Evolutionary conservation across 1,140 invertebrate species (phyloP), one percentile per base, ranked within the genome.

Genomic region (Ostrea edulis): DNA sequence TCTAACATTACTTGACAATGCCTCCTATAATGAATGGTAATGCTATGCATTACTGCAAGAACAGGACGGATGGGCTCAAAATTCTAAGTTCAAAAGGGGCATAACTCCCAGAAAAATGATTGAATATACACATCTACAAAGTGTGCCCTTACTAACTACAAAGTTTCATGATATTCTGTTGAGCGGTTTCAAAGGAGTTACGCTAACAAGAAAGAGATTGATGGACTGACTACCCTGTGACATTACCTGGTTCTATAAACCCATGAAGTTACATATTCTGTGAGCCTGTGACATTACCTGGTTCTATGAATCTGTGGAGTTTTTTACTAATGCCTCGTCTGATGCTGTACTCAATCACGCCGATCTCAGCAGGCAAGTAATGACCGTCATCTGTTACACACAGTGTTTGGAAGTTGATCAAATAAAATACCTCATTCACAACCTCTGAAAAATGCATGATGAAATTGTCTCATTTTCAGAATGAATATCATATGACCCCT

Each of bases 231-330:
- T 1, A 44, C 35, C 35, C 35, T 44, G 35, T 44, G 0, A 5
- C 12, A 14, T 22, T 29, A 22, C 29, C 29, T 81, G 1, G 17
- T 22, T 81, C 29, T 35, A 3, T 65, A 65, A 20, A 22, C 22
- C 58, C 7, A 22, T 65, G 29, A 81, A 8, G 7, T 5, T 58
- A 44, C 35, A 44, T 44, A 44, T 5, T 44, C 5, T 44, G 35
- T 44, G 35, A 44, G 2, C 5, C 35, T 44, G 35, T 44, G 2
- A 2, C 35, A 58, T 71, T 86, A 92, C 93, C 93, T 86, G 94
- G 92, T 55, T 94, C 90, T 58, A 95, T 93, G 87, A 95, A 94
- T 82, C 91, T 87, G 81, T 95, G 94, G 9, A 93, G 88, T 35
- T 84, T 68, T 82, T 92, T 92, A 1, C 82, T 92, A 20, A 95